Conservation (phyloP, 2,888 invertebrate genomes). For the Callinectes sapidus region DNA sequence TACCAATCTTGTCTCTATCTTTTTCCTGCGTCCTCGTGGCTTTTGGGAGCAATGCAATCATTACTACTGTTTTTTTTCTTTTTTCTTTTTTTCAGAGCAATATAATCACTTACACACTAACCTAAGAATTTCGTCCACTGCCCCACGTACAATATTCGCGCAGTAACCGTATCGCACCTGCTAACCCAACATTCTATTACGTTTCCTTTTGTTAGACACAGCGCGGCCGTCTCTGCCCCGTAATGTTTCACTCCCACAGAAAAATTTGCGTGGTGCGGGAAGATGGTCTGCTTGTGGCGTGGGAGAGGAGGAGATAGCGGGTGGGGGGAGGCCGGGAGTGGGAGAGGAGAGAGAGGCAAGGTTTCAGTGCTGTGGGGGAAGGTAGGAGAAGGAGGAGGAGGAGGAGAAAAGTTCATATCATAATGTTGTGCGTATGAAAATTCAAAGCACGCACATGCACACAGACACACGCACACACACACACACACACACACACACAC, state of each 20-base stretch:
- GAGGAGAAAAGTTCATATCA: background rate
- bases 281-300: background rate
- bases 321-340: too few relatives aligned
- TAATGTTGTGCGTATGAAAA: background rate
- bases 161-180: background rate
- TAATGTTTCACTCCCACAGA: background rate
- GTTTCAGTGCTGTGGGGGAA: background rate
- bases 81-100: background rate
- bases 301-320: background rate
- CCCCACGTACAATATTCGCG: background rate
- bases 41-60: background rate
- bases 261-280: background rate
- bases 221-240: background rate
- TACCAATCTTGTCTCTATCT: background rate
- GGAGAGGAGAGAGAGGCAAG: background rate
- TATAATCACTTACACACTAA: background rate
- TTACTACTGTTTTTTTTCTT: background rate
- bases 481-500: background rate
- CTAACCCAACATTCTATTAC: background rate
- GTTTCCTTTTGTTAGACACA: constrained; percentile 25
- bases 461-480: background rate
- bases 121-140: background rate
- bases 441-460: background rate
- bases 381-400: background rate
- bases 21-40: background rate